Evolutionary conservation across 1,140 invertebrate genomes (phyloP), one percentile per base, ranked within the genome.

Genomic region (Antheraea mylitta): DNA sequence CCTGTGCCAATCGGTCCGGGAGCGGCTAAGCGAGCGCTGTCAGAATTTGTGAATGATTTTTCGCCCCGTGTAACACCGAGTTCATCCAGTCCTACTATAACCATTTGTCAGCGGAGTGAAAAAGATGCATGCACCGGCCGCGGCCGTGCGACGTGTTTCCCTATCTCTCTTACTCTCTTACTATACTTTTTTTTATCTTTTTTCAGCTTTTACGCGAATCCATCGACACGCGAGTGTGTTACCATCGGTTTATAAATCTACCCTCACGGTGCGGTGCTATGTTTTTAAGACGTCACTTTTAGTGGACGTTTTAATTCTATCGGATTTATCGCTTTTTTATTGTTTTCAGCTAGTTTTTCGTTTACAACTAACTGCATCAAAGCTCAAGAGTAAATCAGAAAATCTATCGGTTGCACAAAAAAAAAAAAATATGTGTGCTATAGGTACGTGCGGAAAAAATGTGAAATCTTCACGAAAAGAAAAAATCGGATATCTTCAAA

Each of bases 11-110:
- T 61, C 19, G 8, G 8, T 19, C 8, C n/a, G 11, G 22, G 61
- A 3, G 36, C 38, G 16, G 63, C 63, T 37, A 36, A 75, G 71
- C 74, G 75, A 75, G 78, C 75, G 76, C 84, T 84, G 84, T 91
- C 89, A 90, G 78, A 87, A 87, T 90, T 90, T 83, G 87, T 86
- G 87, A 90, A 91, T 91, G 89, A 91, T 89, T 89, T 90, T 89
- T 82, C 85, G 84, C 81, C 77, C 71, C 68, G 64, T 74, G 76
- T 76, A 70, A 66, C 75, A 66, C 78, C 78, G 81, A 11, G 80
- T 81, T 87, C 87, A 87, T 90, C 87, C 82, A 73, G 76, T 81
- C 68, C 82, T 82, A 87, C 85, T 82, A 83, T 80, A 79, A 79
- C 87, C 88, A 91, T 91, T 91, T 91, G 89, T 91, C 89, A 91